Percentiles rank a stretch among this genome's conserved stretches.
phyloP scores from a whole-genome alignment of 2,797 vertebrate genomes.

The Momotus momota region DNA sequence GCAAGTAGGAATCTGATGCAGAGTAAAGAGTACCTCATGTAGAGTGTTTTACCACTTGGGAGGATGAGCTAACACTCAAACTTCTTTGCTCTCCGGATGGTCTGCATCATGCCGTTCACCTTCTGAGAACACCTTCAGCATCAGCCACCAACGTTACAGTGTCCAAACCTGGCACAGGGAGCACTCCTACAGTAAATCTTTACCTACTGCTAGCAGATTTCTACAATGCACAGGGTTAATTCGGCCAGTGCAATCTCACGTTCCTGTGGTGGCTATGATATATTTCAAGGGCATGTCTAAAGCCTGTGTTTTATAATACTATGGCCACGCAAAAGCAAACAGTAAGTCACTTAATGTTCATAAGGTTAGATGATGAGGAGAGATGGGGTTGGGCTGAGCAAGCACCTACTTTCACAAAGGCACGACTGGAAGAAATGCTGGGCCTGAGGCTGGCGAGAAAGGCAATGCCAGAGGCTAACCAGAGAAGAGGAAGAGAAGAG shows the following conservation, averaged over 20 bases:
- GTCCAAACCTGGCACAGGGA: not conserved
- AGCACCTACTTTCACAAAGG: not conserved
- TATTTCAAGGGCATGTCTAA: not conserved
- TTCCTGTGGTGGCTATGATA: not conserved
- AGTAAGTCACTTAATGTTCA: not conserved
- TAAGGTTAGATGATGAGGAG: not conserved
- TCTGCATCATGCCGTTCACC: rapidly evolving
- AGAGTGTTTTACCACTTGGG: not conserved
- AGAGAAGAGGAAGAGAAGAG: not conserved
- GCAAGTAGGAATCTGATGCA: not conserved
- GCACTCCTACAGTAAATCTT: not conserved
- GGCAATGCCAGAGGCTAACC: not conserved
- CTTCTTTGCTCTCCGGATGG: not conserved
- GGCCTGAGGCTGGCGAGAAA: not conserved
- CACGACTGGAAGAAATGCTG: too few relatives aligned
- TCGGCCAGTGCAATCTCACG: rapidly evolving
- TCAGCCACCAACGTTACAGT: rapidly evolving
- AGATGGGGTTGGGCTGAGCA: not conserved
- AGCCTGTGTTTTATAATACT: not conserved
- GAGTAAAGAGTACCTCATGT: not conserved
- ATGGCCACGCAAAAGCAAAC: not conserved
- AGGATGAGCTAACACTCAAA: not conserved
- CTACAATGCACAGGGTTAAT: not conserved
- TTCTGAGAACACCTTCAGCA: not conserved
- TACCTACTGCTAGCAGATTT: not conserved